Evolutionary conservation across 2,888 invertebrate genomes (phyloP).

Genomic region (Tenthredo livida): DNA sequence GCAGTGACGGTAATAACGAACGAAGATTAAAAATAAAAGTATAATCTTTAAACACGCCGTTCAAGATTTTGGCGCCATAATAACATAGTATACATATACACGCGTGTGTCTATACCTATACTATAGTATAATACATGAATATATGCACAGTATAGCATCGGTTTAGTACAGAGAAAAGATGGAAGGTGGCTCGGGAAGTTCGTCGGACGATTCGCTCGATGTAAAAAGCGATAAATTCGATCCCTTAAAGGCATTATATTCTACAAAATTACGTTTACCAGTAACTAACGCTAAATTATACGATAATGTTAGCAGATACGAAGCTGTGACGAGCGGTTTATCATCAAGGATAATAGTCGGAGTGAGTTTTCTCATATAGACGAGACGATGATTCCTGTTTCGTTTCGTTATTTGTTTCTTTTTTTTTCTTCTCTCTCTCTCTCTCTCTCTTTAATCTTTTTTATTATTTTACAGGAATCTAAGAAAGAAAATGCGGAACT

Average conservation of each 20-base stretch:
- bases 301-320: conserved; percentile 86
- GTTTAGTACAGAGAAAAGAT: conserved; percentile 59
- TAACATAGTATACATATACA: too few relatives aligned
- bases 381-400: neutral
- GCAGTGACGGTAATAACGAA: neutral
- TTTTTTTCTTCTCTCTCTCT: neutral
- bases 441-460: neutral
- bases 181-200: conserved; percentile 68
- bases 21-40: neutral
- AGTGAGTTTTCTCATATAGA: conserved; percentile 59
- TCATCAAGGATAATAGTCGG: conserved; percentile 74
- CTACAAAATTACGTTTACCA: conserved; percentile 80
- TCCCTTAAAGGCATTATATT: conserved; percentile 85
- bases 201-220: conserved; percentile 79
- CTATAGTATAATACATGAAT: too few relatives aligned
- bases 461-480: conserved; percentile 57
- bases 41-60: neutral
- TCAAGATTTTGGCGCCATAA: neutral
- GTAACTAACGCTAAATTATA: conserved; percentile 81
- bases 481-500: conserved; percentile 58
- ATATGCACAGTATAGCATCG: neutral
- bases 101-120: too few relatives aligned
- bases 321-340: conserved; percentile 76
- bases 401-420: neutral
- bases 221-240: conserved; percentile 83